phyloP scores from a whole-genome alignment of 1,140 invertebrate species.

The Drosophila serrata region DNA sequence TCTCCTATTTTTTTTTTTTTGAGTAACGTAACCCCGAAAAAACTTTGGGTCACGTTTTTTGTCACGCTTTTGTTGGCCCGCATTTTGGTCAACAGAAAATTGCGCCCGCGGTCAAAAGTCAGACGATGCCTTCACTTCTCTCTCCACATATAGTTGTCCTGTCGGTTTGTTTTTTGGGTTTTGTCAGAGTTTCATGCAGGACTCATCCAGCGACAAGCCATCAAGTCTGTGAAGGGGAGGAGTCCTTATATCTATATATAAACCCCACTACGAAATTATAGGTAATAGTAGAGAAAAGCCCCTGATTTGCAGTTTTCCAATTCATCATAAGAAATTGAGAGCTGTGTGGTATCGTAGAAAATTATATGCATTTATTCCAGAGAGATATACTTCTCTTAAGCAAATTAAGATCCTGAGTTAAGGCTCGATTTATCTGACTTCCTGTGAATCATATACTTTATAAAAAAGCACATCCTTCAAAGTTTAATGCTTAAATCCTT shows the following conservation, averaged over 20 bases:
- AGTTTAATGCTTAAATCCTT: too few species aligned
- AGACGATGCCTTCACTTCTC: constrained; percentile 18
- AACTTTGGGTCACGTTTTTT: constrained; percentile 80
- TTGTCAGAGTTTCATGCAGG: constrained; percentile 12
- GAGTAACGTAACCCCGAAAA: constrained; percentile 36
- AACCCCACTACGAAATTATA: not conserved
- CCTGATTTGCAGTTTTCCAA: too few species aligned
- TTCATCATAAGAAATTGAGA: too few species aligned
- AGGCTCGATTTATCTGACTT: too few species aligned
- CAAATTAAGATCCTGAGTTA: too few species aligned
- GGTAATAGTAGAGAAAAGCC: too few species aligned
- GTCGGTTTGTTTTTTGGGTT: constrained; percentile 4
- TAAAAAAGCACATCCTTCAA: too few species aligned
- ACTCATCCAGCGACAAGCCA: constrained; percentile 22
- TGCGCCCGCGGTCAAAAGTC: constrained; percentile 68
- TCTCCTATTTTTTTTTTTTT: not conserved
- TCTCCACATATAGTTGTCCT: not conserved
- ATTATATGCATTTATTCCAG: too few species aligned
- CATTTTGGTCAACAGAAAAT: constrained; percentile 59
- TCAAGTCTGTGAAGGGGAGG: not conserved
- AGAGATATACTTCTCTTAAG: too few species aligned
- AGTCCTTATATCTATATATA: not conserved
- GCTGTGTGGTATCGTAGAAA: too few species aligned
- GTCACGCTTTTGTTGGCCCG: constrained; percentile 64
- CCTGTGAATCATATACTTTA: too few species aligned